Evolutionary conservation across 2,797 vertebrate species (phyloP), one percentile per base, ranked within the genome.

Genomic region (Uromys caudimaculatus): DNA sequence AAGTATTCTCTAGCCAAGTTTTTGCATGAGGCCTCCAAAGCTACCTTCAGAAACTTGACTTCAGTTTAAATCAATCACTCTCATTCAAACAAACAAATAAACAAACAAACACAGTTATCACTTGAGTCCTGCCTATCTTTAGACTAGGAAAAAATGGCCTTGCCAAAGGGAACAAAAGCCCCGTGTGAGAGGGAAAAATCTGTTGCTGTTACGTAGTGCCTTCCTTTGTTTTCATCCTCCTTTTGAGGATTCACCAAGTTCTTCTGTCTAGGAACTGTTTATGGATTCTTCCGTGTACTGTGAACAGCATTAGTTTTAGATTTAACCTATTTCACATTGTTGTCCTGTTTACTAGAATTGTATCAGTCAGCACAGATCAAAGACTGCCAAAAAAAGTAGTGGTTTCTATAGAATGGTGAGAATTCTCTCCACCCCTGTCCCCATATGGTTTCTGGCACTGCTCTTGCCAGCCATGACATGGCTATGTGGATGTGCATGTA

Each of bases 331-430:
- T 92, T 78, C 64, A 69, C 71, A 50, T 71, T 86, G 67, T 64
- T 52, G 16, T 64, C 54, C 29, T 76, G 52, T 60, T 95, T 96
- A 78, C 44, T 86, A 35, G 35, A 95, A 96, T 88, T 62, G 56
- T 29, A 79, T 78, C 38, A 78, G 60, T 62, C 50, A 92, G 69
- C 27, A 82, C 41, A 96, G 78, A 95, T 41, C 64, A 69, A 96
- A 95, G 38, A 69, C 81, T 92, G 47, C 85, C 47, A 67, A 4
- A 88, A 86, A 86, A 64, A 88, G 12, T 1, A 19, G 89, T 0
- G 9, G 83, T 90, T 94, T 77, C 58, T 93, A 79, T 38, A 71
- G 81, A 60, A 17, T 41, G 50, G 1, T 16, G 81, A 23, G 50
- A 75, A 62, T 60, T 2, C 4, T 90, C 92, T 92, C 10, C 5